Percentiles rank a stretch among this genome's conserved stretches.
Evolutionary conservation across 2,113 vertebrate genomes (phyloP).

Genomic region (Platysternon megacephalum): DNA sequence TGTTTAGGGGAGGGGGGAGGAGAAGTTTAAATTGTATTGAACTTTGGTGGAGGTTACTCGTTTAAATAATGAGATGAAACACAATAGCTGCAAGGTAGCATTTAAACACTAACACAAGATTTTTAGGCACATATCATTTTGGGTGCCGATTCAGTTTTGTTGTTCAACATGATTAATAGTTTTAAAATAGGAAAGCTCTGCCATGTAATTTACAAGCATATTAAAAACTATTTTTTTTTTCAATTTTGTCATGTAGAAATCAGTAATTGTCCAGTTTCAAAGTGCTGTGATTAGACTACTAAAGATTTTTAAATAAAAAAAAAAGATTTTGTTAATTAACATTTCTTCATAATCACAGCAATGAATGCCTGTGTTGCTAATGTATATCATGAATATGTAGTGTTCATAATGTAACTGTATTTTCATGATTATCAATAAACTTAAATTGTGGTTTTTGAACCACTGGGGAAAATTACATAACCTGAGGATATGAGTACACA

Average conservation of each 20-base stretch:
- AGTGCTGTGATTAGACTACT: background rate
- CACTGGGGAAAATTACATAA: background rate
- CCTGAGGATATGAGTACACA: background rate
- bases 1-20: too few species aligned
- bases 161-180: background rate
- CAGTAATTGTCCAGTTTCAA: background rate
- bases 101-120: background rate
- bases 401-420: background rate
- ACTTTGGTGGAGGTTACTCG: background rate
- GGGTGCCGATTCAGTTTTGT: background rate
- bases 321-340: background rate
- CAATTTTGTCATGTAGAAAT: background rate
- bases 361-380: background rate
- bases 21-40: background rate
- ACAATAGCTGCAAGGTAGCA: background rate
- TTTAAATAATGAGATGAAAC: background rate
- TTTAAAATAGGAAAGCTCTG: background rate
- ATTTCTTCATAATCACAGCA: background rate
- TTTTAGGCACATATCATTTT: background rate
- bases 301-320: background rate
- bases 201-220: background rate
- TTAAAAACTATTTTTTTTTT: background rate
- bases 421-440: background rate
- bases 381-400: background rate
- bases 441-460: background rate